These are phyloP conservation scores for Seira ritae DNA, from an alignment of 2,888 invertebrate species.

Conservation along the genomic window DNA sequence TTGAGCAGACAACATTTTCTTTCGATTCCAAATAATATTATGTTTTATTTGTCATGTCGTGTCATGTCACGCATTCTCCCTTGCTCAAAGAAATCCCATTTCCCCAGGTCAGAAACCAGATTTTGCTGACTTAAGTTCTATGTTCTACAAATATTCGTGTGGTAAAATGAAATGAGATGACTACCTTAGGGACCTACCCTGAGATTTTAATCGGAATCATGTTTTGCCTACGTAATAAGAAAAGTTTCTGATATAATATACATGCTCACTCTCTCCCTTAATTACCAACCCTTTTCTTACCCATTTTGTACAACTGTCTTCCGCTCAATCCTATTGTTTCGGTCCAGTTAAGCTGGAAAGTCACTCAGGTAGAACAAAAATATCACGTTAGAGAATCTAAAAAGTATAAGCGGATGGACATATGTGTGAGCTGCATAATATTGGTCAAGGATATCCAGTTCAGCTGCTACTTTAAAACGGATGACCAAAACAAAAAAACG, in stretches of 20 bases:
- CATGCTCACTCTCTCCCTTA: too few species aligned
- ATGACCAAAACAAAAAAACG: neutral
- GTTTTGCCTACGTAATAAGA: slow-evolving; percentile 23
- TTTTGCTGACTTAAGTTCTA: slow-evolving; percentile 7
- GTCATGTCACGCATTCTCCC: slow-evolving; percentile 3
- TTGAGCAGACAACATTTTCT: neutral
- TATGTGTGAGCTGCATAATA: slow-evolving; percentile 8
- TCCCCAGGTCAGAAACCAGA: slow-evolving; percentile 53
- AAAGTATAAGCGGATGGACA: slow-evolving; percentile 13
- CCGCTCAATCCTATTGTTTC: neutral
- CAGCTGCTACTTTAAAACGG: neutral
- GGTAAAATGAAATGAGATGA: too few species aligned
- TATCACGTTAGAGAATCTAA: neutral
- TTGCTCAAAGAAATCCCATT: slow-evolving; percentile 38
- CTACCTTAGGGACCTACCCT: neutral
- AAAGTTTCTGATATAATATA: too few species aligned
- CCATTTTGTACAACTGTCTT: slow-evolving; percentile 4
- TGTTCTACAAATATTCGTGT: too few species aligned
- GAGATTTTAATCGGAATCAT: slow-evolving; percentile 35
- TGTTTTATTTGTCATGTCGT: neutral
- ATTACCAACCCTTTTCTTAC: slow-evolving; percentile 10
- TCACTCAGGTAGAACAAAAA: neutral
- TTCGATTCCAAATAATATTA: too few species aligned
- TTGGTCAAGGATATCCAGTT: slow-evolving; percentile 56
- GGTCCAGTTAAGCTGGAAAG: neutral